Percentiles rank a stretch among this genome's conserved stretches.
Evolutionary conservation across 1,140 invertebrate species (phyloP).

Genomic region (Neelides sp.): DNA sequence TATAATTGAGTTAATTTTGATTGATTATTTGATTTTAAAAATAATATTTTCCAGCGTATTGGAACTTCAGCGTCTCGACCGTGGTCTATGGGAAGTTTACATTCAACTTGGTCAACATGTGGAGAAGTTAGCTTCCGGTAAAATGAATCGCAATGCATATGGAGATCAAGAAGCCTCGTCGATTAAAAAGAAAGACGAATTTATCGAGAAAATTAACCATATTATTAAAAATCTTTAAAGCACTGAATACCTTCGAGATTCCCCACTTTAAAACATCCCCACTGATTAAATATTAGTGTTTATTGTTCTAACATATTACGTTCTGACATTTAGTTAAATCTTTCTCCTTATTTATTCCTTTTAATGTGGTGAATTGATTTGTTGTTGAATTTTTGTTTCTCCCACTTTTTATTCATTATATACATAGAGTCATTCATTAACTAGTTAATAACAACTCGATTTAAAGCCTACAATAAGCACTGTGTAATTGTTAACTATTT

Average conservation of each 20-base stretch:
- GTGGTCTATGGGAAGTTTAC: constrained; percentile 35
- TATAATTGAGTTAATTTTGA: constrained; percentile 2
- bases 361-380: no score
- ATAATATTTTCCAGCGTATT: constrained; percentile 31
- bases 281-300: no score
- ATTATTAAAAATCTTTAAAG: constrained; percentile 39
- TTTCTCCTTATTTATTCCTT: no score
- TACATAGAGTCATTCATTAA: no score
- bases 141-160: constrained; percentile 51
- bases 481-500: no score
- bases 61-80: constrained; percentile 26
- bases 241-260: not conserved
- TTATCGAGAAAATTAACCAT: constrained; percentile 51
- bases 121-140: constrained; percentile 53
- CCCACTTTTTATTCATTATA: no score
- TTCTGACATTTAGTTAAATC: no score
- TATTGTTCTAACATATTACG: no score
- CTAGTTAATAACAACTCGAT: no score
- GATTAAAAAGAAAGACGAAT: constrained; percentile 51
- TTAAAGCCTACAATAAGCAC: no score
- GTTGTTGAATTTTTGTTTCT: no score
- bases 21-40: constrained; percentile 10
- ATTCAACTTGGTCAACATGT: constrained; percentile 42
- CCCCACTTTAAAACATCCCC: no score
- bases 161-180: constrained; percentile 47